Conservation (phyloP, 2,888 invertebrate species). For the Thera britannica region DNA sequence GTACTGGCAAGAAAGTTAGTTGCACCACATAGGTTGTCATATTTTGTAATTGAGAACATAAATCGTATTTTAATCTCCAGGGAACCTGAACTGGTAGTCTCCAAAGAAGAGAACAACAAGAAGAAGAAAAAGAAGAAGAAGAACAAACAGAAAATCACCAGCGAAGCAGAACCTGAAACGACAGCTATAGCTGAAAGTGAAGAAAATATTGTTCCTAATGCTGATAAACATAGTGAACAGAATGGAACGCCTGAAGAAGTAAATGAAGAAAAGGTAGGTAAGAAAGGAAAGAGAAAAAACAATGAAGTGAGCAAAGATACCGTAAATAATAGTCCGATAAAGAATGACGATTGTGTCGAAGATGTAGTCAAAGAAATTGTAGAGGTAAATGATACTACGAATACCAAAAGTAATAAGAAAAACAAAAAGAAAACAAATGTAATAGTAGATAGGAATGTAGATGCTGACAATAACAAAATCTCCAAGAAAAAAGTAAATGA, state of each 20-base stretch:
- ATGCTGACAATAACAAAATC: background rate
- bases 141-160: slow-evolving; percentile 29
- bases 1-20: background rate
- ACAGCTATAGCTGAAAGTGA: slow-evolving; percentile 27
- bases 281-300: slow-evolving; percentile 36
- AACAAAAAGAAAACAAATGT: background rate
- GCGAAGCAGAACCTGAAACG: slow-evolving; percentile 15
- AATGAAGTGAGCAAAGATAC: slow-evolving; percentile 14
- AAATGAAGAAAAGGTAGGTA: slow-evolving; percentile 28
- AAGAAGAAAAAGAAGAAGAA: slow-evolving; percentile 62
- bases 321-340: slow-evolving; percentile 10
- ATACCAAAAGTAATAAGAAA: background rate
- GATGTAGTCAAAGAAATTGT: slow-evolving; percentile 3
- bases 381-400: slow-evolving; percentile 11
- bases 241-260: slow-evolving; percentile 7
- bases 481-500: background rate
- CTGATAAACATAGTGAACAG: slow-evolving; percentile 23
- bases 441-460: background rate
- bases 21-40: too few relatives aligned
- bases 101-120: slow-evolving; percentile 65
- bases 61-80: slow-evolving; percentile 46
- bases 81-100: slow-evolving; percentile 67
- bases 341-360: slow-evolving; percentile 16
- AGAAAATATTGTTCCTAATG: slow-evolving; percentile 32
- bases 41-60: background rate